phyloP scores from a whole-genome alignment of 2,797 vertebrate genomes.

The Tamandua tetradactyla region DNA sequence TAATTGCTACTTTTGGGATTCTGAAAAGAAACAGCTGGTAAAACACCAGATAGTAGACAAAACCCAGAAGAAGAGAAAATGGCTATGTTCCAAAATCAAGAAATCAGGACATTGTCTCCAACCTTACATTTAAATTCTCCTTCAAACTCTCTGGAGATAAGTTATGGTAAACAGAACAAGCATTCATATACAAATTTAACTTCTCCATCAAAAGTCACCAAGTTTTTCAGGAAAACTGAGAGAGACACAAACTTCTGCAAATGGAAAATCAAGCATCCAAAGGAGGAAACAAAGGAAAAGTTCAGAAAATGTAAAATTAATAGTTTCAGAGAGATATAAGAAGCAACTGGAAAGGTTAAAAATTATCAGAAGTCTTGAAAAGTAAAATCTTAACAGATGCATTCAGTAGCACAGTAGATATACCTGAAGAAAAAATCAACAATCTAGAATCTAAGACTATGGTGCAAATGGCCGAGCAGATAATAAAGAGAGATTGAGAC shows the following conservation, averaged over 20 bases:
- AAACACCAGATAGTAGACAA: background rate
- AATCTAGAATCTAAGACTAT: constrained; percentile 4
- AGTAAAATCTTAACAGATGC: background rate
- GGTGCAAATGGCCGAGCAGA: constrained; percentile 30
- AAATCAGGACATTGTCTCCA: background rate
- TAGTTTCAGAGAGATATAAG: constrained; percentile 5
- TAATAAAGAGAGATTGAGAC: constrained; percentile 48
- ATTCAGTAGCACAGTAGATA: background rate
- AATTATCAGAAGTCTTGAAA: background rate
- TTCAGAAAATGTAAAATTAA: background rate
- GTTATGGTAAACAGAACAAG: background rate
- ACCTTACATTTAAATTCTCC: background rate
- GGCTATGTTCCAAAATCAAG: background rate
- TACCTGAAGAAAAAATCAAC: background rate
- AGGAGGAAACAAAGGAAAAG: constrained; percentile 44
- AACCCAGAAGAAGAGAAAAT: background rate
- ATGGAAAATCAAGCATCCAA: background rate
- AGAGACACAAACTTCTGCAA: background rate
- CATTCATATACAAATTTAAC: background rate
- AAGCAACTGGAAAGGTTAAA: background rate
- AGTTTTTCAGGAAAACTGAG: background rate
- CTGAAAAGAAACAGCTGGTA: background rate
- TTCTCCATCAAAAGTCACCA: background rate
- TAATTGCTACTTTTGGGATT: background rate
- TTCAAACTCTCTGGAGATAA: background rate